phyloP scores from a whole-genome alignment of 2,888 invertebrate species.

The Hyalella azteca region DNA sequence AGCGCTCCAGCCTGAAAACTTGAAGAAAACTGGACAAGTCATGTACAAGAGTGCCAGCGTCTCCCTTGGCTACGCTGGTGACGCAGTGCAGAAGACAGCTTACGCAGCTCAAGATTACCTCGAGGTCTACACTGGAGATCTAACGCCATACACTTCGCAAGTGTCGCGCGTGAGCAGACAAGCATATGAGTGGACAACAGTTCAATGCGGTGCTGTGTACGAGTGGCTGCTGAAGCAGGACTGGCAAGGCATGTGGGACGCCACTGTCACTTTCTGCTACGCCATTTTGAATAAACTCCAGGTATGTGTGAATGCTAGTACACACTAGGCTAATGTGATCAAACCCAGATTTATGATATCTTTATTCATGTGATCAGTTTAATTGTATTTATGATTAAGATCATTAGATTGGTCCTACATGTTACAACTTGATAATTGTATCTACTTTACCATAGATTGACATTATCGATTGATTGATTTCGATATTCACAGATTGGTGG shows the following conservation, averaged over 20 bases:
- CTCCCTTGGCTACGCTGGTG: not conserved
- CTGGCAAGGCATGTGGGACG: conserved; percentile 35
- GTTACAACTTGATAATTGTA: no score
- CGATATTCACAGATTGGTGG: no score
- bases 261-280: not conserved
- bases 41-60: conserved; percentile 16
- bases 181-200: conserved; percentile 9
- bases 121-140: conserved; percentile 31
- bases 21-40: conserved; percentile 41
- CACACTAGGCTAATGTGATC: no score
- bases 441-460: no score
- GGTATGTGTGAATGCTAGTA: no score
- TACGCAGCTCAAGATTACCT: conserved; percentile 17
- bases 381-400: no score
- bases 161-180: not conserved
- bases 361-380: no score
- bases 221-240: conserved; percentile 15
- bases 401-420: no score
- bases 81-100: conserved; percentile 7
- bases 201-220: not conserved
- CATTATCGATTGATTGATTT: no score
- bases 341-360: no score
- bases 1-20: conserved; percentile 47
- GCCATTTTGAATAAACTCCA: not conserved
- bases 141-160: conserved; percentile 35